phyloP scores from a whole-genome alignment of 2,797 vertebrate genomes.

The Steatocranus sp. region DNA sequence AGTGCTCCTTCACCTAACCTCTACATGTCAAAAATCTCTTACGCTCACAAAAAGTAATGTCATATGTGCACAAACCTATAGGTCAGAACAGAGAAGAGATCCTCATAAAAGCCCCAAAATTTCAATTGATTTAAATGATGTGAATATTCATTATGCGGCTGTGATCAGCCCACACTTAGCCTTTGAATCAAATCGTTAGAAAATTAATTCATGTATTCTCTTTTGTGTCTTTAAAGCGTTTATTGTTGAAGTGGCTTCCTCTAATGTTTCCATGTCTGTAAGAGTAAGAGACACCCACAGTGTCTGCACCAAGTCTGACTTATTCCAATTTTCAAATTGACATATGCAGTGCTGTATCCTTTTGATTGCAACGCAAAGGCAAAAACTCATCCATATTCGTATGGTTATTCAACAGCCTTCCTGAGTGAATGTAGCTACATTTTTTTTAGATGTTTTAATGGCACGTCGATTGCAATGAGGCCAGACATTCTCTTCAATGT shows the following conservation, averaged over 20 bases:
- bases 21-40: not conserved
- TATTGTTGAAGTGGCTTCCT: conserved; percentile 29
- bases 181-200: not conserved
- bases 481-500: not conserved
- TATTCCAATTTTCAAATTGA: conserved; percentile 34
- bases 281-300: conserved; percentile 33
- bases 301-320: conserved; percentile 28
- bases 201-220: conserved; percentile 32
- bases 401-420: conserved; percentile 18
- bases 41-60: not conserved
- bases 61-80: not conserved
- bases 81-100: not conserved
- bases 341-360: not conserved
- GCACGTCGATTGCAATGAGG: not conserved
- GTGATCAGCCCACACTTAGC: conserved; percentile 7
- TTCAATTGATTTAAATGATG: not conserved
- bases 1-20: not conserved
- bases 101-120: not conserved
- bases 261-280: conserved; percentile 23
- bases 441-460: conserved; percentile 7
- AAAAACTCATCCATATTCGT: conserved; percentile 33
- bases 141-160: not conserved
- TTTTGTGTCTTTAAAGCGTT: conserved; percentile 30
- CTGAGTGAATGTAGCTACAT: conserved; percentile 27
- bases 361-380: conserved; percentile 40